phyloP scores from a whole-genome alignment of 2,113 vertebrate species.

The Brachionichthys hirsutus region DNA sequence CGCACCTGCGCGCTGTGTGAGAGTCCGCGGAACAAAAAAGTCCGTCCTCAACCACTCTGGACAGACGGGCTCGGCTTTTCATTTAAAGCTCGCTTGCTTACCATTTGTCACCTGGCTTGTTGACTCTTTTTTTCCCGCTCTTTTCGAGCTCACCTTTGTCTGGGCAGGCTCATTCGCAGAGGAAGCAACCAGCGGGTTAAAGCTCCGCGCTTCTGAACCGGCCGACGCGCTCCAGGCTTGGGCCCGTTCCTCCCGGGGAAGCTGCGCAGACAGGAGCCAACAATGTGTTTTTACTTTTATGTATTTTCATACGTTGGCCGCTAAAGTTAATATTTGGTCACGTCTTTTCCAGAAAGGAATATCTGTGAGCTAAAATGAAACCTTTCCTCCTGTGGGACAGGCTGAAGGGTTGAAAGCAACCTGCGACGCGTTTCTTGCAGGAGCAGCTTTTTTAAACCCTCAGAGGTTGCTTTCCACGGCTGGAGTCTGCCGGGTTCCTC shows the following conservation, averaged over 20 bases:
- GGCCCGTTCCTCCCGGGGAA: conserved; percentile 39
- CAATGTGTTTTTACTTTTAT: conserved; percentile 74
- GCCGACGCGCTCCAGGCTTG: too few species aligned
- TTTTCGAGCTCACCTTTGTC: conserved; percentile 70
- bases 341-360: conserved; percentile 44
- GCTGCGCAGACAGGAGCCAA: conserved; percentile 54
- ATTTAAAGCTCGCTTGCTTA: conserved; percentile 35
- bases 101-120: conserved; percentile 71
- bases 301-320: conserved; percentile 69
- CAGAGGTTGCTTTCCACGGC: conserved; percentile 44
- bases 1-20: conserved; percentile 71
- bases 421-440: conserved; percentile 6
- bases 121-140: conserved; percentile 61
- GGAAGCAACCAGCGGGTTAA: conserved; percentile 55
- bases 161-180: conserved; percentile 68
- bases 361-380: conserved; percentile 42
- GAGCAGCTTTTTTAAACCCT: conserved; percentile 24
- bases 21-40: conserved; percentile 40
- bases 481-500: conserved; percentile 38
- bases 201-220: conserved; percentile 65
- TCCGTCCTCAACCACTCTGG: conserved; percentile 42
- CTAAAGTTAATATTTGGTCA: conserved; percentile 62
- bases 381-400: conserved; percentile 7
- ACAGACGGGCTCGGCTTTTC: conserved; percentile 47
- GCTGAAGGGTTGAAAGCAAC: conserved; percentile 9